Percentiles rank a stretch among this genome's conserved stretches.
These are phyloP conservation scores for Malurus cyaneus DNA, from an alignment of 2,113 vertebrate genomes.

Conservation along the genomic window DNA sequence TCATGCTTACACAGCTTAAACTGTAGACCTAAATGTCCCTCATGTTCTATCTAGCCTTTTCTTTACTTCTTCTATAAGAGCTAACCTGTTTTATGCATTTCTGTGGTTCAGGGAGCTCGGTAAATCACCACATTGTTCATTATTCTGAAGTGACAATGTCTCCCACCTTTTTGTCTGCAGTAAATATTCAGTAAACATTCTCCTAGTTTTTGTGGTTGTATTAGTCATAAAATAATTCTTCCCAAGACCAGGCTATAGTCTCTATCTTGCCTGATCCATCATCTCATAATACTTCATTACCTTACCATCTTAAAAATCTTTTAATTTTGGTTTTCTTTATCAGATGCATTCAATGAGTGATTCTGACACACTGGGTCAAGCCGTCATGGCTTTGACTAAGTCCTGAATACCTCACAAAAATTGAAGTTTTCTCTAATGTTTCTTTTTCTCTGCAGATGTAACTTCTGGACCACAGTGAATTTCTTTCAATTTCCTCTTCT, in stretches of 20 bases:
- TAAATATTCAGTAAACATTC: not conserved
- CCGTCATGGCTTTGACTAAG: not conserved
- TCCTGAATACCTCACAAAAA: not conserved
- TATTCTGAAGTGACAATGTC: not conserved
- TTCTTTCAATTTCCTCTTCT: not conserved
- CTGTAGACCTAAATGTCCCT: not conserved
- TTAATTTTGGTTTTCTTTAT: not conserved
- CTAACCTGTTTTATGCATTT: not conserved
- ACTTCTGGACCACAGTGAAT: not conserved
- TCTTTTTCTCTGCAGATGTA: not conserved
- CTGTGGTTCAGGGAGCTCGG: not conserved
- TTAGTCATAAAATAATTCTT: not conserved
- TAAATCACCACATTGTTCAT: not conserved
- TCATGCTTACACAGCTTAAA: not conserved
- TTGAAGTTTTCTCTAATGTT: fast-evolving
- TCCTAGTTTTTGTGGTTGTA: not conserved
- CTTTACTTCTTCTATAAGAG: not conserved
- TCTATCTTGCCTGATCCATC: not conserved
- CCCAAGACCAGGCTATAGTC: not conserved
- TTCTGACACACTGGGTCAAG: not conserved
- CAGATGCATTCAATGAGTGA: not conserved
- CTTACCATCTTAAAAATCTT: not conserved
- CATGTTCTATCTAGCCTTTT: not conserved
- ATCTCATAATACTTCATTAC: not conserved
- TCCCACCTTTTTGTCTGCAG: not conserved